Evolutionary conservation across 2,113 vertebrate species (phyloP).

Genomic region (Chlamydotis undulata): DNA sequence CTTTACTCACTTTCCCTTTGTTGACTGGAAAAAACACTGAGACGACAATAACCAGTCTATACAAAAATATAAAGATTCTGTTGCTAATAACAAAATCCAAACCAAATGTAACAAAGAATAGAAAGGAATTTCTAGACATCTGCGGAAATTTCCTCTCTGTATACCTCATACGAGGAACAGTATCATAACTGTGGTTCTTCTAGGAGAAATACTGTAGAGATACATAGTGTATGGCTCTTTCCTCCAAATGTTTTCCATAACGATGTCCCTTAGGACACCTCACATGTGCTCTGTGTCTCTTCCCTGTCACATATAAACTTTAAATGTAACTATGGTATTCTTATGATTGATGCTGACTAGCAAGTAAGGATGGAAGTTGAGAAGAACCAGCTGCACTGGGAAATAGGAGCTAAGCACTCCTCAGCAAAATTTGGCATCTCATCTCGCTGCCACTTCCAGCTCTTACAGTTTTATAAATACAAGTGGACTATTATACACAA

Average conservation of each 20-base stretch:
- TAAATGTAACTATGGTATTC: rapidly evolving
- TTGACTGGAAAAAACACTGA: background rate
- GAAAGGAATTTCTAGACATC: background rate
- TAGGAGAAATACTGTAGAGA: background rate
- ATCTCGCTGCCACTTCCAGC: background rate
- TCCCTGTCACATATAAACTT: background rate
- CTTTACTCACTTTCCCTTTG: background rate
- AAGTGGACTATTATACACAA: background rate
- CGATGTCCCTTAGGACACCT: background rate
- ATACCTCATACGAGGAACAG: background rate
- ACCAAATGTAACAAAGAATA: background rate
- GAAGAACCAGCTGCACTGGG: background rate
- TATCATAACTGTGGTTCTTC: background rate
- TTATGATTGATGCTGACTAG: background rate
- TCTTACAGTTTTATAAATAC: background rate
- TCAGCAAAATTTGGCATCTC: background rate
- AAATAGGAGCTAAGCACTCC: background rate
- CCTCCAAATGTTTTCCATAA: background rate
- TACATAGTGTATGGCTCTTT: background rate
- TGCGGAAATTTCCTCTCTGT: background rate
- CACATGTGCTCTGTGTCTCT: background rate
- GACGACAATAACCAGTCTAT: background rate
- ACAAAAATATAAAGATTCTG: background rate
- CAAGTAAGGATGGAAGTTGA: background rate
- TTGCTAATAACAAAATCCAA: background rate